Percentiles rank a stretch among this genome's conserved stretches.
phyloP scores from a whole-genome alignment of 2,113 vertebrate genomes.

The Ornithorhynchus anatinus region DNA sequence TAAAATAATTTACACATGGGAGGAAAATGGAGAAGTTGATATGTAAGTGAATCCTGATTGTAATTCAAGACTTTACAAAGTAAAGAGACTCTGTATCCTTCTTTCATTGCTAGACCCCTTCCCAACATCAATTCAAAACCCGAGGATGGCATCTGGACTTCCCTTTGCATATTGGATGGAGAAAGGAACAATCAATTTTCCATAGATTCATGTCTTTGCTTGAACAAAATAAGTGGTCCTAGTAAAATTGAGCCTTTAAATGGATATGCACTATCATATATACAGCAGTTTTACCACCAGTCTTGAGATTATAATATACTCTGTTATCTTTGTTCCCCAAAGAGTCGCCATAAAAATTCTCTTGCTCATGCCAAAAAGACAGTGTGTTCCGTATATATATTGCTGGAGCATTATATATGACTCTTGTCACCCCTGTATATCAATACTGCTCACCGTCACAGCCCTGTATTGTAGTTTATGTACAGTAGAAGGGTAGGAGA shows the following conservation, averaged over 20 bases:
- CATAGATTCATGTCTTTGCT: too few relatives aligned
- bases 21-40: too few relatives aligned
- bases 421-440: conserved; percentile 14
- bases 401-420: conserved; percentile 16
- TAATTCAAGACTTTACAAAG: too few relatives aligned
- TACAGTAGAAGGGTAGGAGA: conserved; percentile 9
- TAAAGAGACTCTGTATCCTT: too few relatives aligned
- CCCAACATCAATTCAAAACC: too few relatives aligned
- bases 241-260: background rate
- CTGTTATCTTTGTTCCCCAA: background rate
- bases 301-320: background rate
- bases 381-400: conserved; percentile 8
- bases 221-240: background rate
- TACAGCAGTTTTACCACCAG: background rate
- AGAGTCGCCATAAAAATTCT: background rate
- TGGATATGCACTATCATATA: background rate
- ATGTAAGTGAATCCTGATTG: too few relatives aligned
- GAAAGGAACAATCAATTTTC: too few relatives aligned
- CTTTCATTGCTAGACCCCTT: too few relatives aligned
- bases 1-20: too few relatives aligned
- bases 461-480: conserved; percentile 21
- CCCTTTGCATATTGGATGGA: too few relatives aligned
- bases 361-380: conserved; percentile 7
- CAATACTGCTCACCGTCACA: conserved; percentile 30
- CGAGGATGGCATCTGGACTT: too few relatives aligned